Evolutionary conservation across 92 coral and sea anemone genomes (phyloP).

Genomic region (Anthopleura xanthogrammica): DNA sequence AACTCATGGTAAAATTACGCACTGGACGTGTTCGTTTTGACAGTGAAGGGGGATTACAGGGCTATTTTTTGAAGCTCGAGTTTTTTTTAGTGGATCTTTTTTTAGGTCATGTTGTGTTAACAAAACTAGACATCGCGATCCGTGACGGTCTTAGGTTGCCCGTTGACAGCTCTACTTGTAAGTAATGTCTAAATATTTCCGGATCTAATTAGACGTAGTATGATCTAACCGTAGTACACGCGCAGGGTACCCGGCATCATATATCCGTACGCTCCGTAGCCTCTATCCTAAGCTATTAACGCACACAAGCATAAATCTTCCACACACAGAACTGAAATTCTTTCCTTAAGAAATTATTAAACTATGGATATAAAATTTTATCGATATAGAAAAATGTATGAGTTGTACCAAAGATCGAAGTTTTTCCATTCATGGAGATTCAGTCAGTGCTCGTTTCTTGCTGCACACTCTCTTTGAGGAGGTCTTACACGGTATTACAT

Average conservation of each 20-base stretch:
- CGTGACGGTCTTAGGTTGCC: neutral
- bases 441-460: neutral
- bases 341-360: neutral
- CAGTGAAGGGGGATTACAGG: neutral
- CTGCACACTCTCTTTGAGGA: conserved; percentile 18
- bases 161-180: conserved; percentile 31
- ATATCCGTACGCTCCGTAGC: neutral
- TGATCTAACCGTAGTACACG: neutral
- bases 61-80: neutral
- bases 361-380: neutral
- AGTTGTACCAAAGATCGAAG: neutral
- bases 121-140: conserved; percentile 12
- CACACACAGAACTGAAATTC: neutral
- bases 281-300: neutral
- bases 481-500: conserved; percentile 7
- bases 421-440: neutral
- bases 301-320: neutral
- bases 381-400: neutral
- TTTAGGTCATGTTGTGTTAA: conserved; percentile 13
- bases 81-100: neutral
- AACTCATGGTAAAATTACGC: neutral
- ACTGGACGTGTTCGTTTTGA: neutral
- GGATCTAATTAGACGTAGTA: conserved; percentile 22
- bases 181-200: conserved; percentile 20
- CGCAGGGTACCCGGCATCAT: conserved; percentile 1